These are phyloP conservation scores for Sitodiplosis mosellana DNA, from an alignment of 1,140 invertebrate genomes.

Conservation along the genomic window DNA sequence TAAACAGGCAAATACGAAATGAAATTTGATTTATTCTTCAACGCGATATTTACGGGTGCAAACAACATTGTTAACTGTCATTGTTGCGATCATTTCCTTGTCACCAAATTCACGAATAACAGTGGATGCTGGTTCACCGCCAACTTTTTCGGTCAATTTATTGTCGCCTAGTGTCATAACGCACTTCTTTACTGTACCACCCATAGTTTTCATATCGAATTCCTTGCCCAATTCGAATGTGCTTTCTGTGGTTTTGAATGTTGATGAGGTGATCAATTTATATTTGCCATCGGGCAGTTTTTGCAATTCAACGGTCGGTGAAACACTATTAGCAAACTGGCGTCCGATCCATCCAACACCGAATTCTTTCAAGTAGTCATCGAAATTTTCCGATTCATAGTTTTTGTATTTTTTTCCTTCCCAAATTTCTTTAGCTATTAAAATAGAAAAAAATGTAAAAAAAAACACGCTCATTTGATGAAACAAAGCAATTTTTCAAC, in stretches of 20 bases:
- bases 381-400: slow-evolving; percentile 55
- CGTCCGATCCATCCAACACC: slow-evolving; percentile 53
- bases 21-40: background rate
- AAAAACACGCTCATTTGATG: background rate
- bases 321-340: slow-evolving; percentile 52
- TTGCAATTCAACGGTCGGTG: slow-evolving; percentile 50
- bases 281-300: slow-evolving; percentile 36
- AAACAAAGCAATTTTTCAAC: background rate
- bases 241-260: slow-evolving; percentile 63
- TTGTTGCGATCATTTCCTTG: background rate
- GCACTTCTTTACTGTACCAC: slow-evolving; percentile 66
- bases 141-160: slow-evolving; percentile 47
- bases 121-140: slow-evolving; percentile 33
- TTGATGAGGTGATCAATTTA: slow-evolving; percentile 54
- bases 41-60: slow-evolving; percentile 25
- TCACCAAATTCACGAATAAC: slow-evolving; percentile 37
- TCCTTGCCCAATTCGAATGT: slow-evolving; percentile 64
- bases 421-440: slow-evolving; percentile 11
- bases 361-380: slow-evolving; percentile 67
- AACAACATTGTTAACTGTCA: slow-evolving; percentile 33
- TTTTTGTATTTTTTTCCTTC: slow-evolving; percentile 57
- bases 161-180: slow-evolving; percentile 17
- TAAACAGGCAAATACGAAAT: no score
- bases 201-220: slow-evolving; percentile 65
- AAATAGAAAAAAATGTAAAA: background rate